Percentiles rank a stretch among this genome's conserved stretches.
phyloP scores from a whole-genome alignment of 2,888 invertebrate genomes.

The Sympetrum striolatum region DNA sequence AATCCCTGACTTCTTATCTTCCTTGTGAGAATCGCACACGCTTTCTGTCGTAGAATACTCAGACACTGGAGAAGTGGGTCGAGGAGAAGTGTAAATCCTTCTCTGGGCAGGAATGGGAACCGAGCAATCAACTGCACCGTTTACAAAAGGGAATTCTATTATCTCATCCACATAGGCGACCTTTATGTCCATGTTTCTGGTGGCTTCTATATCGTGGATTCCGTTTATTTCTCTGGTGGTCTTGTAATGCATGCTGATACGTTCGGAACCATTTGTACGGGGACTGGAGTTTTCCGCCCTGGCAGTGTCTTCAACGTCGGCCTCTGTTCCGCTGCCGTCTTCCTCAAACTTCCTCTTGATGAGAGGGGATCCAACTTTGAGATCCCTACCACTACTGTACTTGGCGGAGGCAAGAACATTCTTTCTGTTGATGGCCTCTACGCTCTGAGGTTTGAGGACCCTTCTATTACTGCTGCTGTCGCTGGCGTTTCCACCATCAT shows the following conservation, averaged over 20 bases:
- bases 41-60: slow-evolving; percentile 19
- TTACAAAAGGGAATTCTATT: slow-evolving; percentile 23
- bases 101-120: neutral
- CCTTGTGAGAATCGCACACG: slow-evolving; percentile 34
- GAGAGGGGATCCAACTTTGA: slow-evolving; percentile 73
- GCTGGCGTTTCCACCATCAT: slow-evolving; percentile 61
- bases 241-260: neutral
- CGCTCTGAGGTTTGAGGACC: slow-evolving; percentile 78
- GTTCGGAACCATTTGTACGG: slow-evolving; percentile 2
- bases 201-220: neutral
- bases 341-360: slow-evolving; percentile 72
- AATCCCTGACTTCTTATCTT: neutral
- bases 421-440: slow-evolving; percentile 84
- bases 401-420: slow-evolving; percentile 87
- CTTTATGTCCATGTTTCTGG: slow-evolving; percentile 35
- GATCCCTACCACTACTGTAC: slow-evolving; percentile 80
- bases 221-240: slow-evolving; percentile 1
- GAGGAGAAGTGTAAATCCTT: slow-evolving; percentile 12
- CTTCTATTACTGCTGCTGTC: slow-evolving; percentile 64
- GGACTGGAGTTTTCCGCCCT: neutral
- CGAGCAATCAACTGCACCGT: neutral
- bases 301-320: slow-evolving; percentile 46
- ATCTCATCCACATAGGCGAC: slow-evolving; percentile 45
- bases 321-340: slow-evolving; percentile 53
- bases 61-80: neutral